Evolutionary conservation across 2,888 invertebrate species (phyloP), one percentile per base, ranked within the genome.

Genomic region (Thelaira solivaga): DNA sequence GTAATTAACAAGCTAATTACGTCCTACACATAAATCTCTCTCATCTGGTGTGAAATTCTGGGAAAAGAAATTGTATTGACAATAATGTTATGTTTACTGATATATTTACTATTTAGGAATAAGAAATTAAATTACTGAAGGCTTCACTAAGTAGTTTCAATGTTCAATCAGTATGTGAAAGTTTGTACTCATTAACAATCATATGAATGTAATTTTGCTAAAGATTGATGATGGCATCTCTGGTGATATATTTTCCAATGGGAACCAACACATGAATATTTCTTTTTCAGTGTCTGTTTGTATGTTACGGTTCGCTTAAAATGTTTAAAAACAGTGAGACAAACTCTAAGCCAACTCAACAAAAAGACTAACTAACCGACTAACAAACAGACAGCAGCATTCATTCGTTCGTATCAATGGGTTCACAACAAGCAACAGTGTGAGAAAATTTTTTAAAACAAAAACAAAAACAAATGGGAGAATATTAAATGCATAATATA

Each of bases 401-500:
- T 57, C 49, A 71, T 55, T 65, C 67, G 55, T 31, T 59, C 43
- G 59, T 49, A 81, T 67, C 65, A 65, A 65, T 61, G 76, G 59
- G 68, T 65, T 76, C 76, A 45, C 68, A 74, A 59, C 76, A 45
- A 72, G 62, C 68, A 68, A 75, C 61, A 75, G 74, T 75, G 74
- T 75, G 74, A 61, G 74, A 75, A 75, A 68, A 67, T 74, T 22
- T 68, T 53, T 64, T 69, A 53, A 61, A 24, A 24, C 34, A 51
- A 43, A 45, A 43, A 62, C 69, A n/a, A n/a, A n/a, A n/a, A 67
- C 72, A 77, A 79, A 61, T 69, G 65, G 78, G 78, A 78, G 74
- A 69, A 78, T 74, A 65, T 69, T 57, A 49, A 78, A 78, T 80
- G 65, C 71, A 68, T 82, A 84, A 83, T 88, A 87, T 88, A 88